Conservation (phyloP, 2,113 vertebrate genomes). For the Romanogobio albipinnatus region DNA sequence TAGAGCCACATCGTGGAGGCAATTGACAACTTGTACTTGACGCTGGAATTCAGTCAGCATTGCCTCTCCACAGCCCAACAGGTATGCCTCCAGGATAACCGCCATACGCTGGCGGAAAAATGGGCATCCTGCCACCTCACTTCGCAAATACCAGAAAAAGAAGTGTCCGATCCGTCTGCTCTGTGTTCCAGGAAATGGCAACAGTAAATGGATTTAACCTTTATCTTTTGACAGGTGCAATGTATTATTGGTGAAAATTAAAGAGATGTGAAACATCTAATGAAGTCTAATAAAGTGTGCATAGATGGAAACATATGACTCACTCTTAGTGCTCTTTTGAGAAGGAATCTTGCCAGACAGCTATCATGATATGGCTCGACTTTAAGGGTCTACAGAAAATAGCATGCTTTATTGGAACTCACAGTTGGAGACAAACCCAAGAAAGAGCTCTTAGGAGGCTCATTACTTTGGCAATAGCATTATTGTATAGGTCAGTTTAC, state of each 20-base stretch:
- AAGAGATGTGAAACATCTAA: neutral
- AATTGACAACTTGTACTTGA: slow-evolving; percentile 74
- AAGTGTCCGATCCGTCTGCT: slow-evolving; percentile 82
- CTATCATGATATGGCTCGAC: slow-evolving; percentile 82
- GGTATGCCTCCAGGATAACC: slow-evolving; percentile 78
- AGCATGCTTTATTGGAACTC: neutral
- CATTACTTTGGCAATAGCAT: neutral
- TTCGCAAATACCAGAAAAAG: slow-evolving; percentile 82
- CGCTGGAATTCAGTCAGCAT: slow-evolving; percentile 69
- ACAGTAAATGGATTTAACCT: neutral
- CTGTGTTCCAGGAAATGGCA: slow-evolving; percentile 59
- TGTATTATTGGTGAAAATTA: neutral
- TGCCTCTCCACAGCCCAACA: slow-evolving; percentile 77
- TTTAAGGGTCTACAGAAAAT: slow-evolving; percentile 74
- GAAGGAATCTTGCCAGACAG: slow-evolving; percentile 76
- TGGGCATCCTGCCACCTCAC: slow-evolving; percentile 74
- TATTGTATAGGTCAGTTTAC: neutral
- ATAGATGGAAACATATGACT: slow-evolving; percentile 51
- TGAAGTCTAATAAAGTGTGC: neutral
- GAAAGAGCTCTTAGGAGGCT: neutral
- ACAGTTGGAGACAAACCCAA: too few species aligned
- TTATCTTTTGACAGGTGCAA: neutral
- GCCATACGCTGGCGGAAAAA: slow-evolving; percentile 79
- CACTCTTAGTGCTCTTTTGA: slow-evolving; percentile 76
- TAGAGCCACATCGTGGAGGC: slow-evolving; percentile 67